phyloP scores from a whole-genome alignment of 2,113 vertebrate species.

The Nettapus auritus region DNA sequence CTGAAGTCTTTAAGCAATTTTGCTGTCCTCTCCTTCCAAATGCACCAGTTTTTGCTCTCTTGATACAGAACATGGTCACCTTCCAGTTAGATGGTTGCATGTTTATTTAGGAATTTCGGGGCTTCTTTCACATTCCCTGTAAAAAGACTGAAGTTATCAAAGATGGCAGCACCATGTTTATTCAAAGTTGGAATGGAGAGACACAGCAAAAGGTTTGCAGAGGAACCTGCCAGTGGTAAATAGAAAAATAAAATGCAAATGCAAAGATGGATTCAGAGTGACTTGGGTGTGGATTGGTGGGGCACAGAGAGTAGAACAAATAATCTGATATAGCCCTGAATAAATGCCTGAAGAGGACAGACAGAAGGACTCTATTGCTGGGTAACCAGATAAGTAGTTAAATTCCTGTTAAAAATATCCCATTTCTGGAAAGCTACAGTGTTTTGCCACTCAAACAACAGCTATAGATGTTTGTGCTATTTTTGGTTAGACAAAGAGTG shows the following conservation, averaged over 20 bases:
- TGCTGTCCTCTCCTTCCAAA: neutral
- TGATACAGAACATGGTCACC: neutral
- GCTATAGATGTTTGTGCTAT: neutral
- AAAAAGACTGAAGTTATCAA: neutral
- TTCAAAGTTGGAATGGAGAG: neutral
- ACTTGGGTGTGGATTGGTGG: neutral
- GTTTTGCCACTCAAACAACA: neutral
- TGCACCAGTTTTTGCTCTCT: neutral
- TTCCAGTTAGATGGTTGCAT: neutral
- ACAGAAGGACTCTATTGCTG: neutral
- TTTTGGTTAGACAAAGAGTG: neutral
- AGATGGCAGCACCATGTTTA: neutral
- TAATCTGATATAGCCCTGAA: neutral
- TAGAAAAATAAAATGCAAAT: conserved; percentile 12
- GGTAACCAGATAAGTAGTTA: neutral
- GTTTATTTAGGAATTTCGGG: conserved; percentile 1
- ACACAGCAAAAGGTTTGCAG: neutral
- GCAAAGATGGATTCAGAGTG: neutral
- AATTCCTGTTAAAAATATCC: neutral
- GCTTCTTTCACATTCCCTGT: conserved; percentile 8
- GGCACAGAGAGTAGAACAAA: neutral
- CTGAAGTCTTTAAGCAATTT: neutral
- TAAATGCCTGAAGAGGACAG: neutral
- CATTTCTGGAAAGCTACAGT: neutral
- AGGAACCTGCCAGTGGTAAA: neutral